Base-by-base conservation (phyloP, 2,888 invertebrate species). In the Oligia latruncula region DNA sequence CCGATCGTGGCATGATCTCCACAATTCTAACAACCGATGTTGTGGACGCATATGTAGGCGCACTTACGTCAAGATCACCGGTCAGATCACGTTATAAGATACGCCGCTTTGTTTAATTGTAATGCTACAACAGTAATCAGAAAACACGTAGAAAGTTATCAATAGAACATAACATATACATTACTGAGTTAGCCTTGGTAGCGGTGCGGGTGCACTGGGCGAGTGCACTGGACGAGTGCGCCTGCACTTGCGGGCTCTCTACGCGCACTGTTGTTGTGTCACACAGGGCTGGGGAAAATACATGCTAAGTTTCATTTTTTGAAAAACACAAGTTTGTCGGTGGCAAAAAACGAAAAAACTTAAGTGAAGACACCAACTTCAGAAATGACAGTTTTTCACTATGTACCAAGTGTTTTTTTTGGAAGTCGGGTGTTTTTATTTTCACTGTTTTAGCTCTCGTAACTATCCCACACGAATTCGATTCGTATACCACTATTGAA, bases 131-230 rank as follows among this genome's bases (percentile, higher is more conserved):
- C 71, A 65, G 58, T 74, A 78, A 83, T 64, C 71, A 77, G 66
- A 60, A 73, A 80, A 66, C 85, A 74, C 64, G 77, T 85, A 89
- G 87, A 89, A 85, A 89, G 80, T 87, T 85, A 87, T 89, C 87
- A 81, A 82, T 84, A 82, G 78, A 85, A 77, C 67, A 77, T 78
- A 78, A 62, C 79, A 64, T 79, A 68, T 62, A 43, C 3, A 62
- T 71, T 75, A 66, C 64, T 74, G 35, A 49, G 23, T 64, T 72
- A 73, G 79, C 86, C 89, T 89, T 84, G 89, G 64, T n/a, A n/a
- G 9, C 5, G 67, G 88, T 86, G 64, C 82, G 58, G 6, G 43
- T 9, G 9, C 43, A 43, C 8, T 43, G 8, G 8, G 1, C 43
- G 43, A 8, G 5, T 72, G 89, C 43, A 89, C 85, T 65, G 11